A percentile compares a stretch with the other conserved stretches of the same genome.
phyloP scores from a whole-genome alignment of 2,888 invertebrate species.

The Polyploca ridens region DNA sequence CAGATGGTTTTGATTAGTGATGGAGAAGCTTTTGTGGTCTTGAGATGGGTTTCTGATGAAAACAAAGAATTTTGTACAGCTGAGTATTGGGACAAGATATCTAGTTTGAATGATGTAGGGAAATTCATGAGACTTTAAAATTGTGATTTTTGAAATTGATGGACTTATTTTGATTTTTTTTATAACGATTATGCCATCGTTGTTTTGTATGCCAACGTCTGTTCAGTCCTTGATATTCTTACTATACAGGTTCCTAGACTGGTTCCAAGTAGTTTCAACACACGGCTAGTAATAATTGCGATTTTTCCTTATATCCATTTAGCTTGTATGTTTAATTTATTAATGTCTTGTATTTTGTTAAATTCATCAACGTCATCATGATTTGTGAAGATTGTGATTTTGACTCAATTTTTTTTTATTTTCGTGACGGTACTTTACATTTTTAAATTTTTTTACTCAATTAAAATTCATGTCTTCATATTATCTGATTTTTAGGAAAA shows the following conservation, averaged over 20 bases:
- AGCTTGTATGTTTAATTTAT: neutral
- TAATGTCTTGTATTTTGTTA: neutral
- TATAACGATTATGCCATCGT: neutral
- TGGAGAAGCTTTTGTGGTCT: neutral
- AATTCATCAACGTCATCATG: neutral
- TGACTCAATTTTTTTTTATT: no score
- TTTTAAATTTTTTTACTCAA: no score
- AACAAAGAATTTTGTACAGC: neutral
- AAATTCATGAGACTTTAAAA: neutral
- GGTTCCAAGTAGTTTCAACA: constrained; percentile 3
- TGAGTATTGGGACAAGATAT: no score
- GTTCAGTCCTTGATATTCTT: constrained; percentile 22
- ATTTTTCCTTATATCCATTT: constrained; percentile 8
- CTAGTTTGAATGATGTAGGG: neutral
- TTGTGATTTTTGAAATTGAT: neutral
- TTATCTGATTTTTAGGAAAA: no score
- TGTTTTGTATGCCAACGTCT: neutral
- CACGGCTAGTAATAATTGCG: constrained; percentile 9
- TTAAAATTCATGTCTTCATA: no score
- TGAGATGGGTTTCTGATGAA: neutral
- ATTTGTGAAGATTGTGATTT: no score
- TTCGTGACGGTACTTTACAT: no score
- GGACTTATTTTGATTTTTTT: neutral
- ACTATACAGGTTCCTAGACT: constrained; percentile 12
- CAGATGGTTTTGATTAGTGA: neutral